Conservation (phyloP, 2,888 invertebrate genomes). For the Nymphalis urticae region DNA sequence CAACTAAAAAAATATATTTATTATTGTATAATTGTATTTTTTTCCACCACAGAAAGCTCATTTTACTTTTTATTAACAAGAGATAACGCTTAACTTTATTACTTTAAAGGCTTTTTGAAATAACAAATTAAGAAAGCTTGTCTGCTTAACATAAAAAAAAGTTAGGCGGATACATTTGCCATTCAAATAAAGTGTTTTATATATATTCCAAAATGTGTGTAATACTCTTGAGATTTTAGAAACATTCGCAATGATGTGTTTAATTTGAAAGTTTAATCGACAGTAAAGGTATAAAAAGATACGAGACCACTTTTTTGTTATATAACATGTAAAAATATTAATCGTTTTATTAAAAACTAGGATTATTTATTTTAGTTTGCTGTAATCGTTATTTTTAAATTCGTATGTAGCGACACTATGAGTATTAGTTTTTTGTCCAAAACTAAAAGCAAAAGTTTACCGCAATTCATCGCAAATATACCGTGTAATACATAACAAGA, state of each 20-base stretch:
- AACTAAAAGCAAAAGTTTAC: too few relatives aligned
- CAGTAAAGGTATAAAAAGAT: too few relatives aligned
- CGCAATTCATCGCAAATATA: too few relatives aligned
- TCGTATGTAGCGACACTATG: too few relatives aligned
- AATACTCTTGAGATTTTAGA: background rate
- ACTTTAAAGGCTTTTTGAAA: conserved; percentile 1
- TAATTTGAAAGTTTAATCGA: too few relatives aligned
- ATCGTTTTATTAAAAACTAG: too few relatives aligned
- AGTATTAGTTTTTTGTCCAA: too few relatives aligned
- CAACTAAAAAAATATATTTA: background rate
- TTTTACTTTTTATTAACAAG: conserved; percentile 1
- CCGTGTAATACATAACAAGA: too few relatives aligned
- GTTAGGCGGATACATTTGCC: background rate
- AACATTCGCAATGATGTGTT: background rate
- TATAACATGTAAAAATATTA: too few relatives aligned
- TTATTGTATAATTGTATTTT: background rate
- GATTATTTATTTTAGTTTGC: too few relatives aligned
- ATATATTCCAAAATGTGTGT: background rate
- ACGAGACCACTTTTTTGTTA: too few relatives aligned
- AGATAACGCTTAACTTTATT: conserved; percentile 9
- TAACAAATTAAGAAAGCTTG: conserved; percentile 5
- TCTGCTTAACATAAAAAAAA: background rate
- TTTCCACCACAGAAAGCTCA: background rate
- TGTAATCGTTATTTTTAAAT: too few relatives aligned
- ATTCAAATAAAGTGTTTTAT: background rate